These are phyloP conservation scores for Mustelus asterias DNA, from an alignment of 2,113 vertebrate species.

Conservation along the genomic window DNA sequence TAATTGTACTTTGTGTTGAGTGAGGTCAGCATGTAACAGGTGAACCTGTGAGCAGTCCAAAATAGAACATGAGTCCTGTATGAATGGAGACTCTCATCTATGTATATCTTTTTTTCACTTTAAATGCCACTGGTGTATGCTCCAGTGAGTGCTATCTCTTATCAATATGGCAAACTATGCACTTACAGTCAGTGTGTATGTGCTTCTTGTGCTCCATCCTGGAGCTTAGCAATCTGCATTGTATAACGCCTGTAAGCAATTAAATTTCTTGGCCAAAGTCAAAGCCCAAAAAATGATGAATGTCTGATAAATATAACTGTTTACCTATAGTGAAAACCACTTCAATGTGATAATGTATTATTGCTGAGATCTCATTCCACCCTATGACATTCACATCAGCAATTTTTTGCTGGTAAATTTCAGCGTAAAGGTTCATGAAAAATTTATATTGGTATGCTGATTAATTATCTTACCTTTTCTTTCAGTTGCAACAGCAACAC, in stretches of 20 bases:
- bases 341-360: not conserved
- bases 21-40: not conserved
- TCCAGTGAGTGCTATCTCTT: too few relatives aligned
- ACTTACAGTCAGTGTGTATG: too few relatives aligned
- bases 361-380: not conserved
- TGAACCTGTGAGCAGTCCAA: not conserved
- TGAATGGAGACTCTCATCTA: not conserved
- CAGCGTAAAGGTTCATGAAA: not conserved
- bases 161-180: too few relatives aligned
- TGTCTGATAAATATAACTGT: not conserved
- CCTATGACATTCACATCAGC: not conserved
- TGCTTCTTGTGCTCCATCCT: too few relatives aligned
- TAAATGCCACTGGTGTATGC: too few relatives aligned
- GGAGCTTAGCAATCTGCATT: not conserved
- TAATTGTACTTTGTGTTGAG: not conserved
- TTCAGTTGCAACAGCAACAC: not conserved
- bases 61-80: not conserved
- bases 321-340: not conserved
- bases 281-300: not conserved
- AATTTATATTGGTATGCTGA: not conserved
- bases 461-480: not conserved
- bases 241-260: not conserved
- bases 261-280: not conserved
- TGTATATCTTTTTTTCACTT: not conserved
- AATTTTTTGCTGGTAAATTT: not conserved